These are phyloP conservation scores for Papilio glaucus DNA, from an alignment of 1,140 invertebrate genomes.

Conservation along the genomic window DNA sequence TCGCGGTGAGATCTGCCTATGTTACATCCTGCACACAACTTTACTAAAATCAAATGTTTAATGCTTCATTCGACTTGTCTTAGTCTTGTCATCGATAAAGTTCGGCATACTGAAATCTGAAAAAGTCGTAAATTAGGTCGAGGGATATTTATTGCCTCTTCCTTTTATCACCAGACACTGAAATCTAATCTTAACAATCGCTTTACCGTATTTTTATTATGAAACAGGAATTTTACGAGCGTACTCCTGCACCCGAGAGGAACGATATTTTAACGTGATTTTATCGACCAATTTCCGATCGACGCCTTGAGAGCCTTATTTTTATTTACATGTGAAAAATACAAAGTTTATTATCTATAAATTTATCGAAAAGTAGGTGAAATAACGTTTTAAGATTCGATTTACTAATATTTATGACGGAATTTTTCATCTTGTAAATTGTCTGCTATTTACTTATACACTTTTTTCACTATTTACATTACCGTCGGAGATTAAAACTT, in stretches of 20 bases:
- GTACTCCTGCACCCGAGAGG: not conserved
- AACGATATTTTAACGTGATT: conserved; percentile 1
- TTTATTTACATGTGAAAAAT: not conserved
- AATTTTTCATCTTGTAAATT: no score
- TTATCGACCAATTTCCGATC: not conserved
- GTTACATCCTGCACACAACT: no score
- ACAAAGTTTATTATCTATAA: not conserved
- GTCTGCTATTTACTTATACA: no score
- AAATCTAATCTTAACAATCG: conserved; percentile 5
- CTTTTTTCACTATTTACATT: no score
- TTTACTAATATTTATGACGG: no score
- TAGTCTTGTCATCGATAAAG: no score
- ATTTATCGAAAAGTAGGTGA: no score
- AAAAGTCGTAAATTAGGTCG: not conserved
- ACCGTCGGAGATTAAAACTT: no score
- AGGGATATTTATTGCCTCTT: conserved; percentile 12
- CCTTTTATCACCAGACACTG: conserved; percentile 6
- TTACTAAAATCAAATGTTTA: no score
- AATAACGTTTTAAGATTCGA: no score
- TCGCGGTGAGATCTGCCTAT: no score
- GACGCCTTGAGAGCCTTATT: not conserved
- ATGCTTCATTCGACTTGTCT: no score
- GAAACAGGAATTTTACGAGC: conserved; percentile 12
- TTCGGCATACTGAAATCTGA: not conserved
- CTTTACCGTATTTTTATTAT: conserved; percentile 2